Evolutionary conservation across 53 echinoderm and acorn worm genomes (phyloP).

Genomic region (Paracentrotus lividus): DNA sequence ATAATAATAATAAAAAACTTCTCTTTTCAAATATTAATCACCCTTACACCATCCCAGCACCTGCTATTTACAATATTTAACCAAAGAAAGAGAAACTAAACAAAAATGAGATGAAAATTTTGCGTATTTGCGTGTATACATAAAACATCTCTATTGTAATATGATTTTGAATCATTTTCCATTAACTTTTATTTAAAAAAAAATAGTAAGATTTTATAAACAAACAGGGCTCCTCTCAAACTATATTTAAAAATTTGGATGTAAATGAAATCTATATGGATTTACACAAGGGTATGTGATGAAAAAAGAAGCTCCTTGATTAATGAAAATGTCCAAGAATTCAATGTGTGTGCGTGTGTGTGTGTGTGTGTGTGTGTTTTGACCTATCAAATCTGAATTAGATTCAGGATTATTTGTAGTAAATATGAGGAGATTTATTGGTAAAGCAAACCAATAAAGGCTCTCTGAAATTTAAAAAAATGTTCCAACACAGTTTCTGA

Average conservation of each 20-base stretch:
- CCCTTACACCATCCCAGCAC: slow-evolving; percentile 13
- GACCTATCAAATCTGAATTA: too few species aligned
- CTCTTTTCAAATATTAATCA: not conserved
- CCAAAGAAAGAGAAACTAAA: not conserved
- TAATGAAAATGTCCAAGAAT: not conserved
- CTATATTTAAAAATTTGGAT: not conserved
- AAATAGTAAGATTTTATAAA: too few species aligned
- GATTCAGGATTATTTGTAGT: too few species aligned
- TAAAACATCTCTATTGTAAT: not conserved
- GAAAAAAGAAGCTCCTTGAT: not conserved
- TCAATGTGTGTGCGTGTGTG: not conserved
- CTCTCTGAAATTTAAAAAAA: too few species aligned
- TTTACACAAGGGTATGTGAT: not conserved
- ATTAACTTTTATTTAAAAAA: not conserved
- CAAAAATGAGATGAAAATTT: slow-evolving; percentile 14
- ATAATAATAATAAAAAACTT: not conserved
- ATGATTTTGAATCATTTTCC: not conserved
- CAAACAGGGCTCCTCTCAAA: too few species aligned
- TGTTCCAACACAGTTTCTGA: too few species aligned
- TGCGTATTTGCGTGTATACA: not conserved
- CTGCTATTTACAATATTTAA: slow-evolving; percentile 1
- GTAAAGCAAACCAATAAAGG: too few species aligned
- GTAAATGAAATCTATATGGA: not conserved
- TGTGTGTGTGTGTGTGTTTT: too few species aligned
- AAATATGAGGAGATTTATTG: too few species aligned